Evolutionary conservation across 2,888 invertebrate species (phyloP).

Genomic region (Boloria selene): DNA sequence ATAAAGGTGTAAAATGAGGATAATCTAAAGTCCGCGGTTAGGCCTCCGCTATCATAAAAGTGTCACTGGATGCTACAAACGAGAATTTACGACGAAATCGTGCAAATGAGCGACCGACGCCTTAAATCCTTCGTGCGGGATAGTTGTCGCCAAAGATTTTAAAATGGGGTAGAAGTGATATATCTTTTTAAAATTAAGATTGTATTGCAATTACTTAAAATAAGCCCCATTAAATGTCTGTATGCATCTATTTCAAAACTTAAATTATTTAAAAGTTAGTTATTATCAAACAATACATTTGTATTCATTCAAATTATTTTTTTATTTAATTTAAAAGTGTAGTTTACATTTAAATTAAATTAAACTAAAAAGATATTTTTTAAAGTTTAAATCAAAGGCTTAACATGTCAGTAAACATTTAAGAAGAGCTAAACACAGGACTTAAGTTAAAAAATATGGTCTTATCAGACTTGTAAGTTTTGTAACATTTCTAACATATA

Average conservation of each 20-base stretch:
- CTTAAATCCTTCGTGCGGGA: slow-evolving; percentile 65
- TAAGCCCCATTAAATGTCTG: neutral
- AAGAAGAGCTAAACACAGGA: too few species aligned
- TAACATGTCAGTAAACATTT: too few species aligned
- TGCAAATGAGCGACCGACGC: slow-evolving; percentile 74
- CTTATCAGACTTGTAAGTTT: too few species aligned
- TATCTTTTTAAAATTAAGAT: neutral
- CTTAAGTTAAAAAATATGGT: too few species aligned
- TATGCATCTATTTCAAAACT: too few species aligned
- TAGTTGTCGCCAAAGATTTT: slow-evolving; percentile 51
- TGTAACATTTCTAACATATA: neutral
- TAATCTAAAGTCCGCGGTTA: slow-evolving; percentile 34
- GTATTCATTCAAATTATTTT: too few species aligned
- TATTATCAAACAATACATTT: too few species aligned
- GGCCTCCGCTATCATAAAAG: slow-evolving; percentile 70
- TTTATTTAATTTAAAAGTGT: too few species aligned
- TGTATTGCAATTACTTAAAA: neutral
- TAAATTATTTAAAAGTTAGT: too few species aligned
- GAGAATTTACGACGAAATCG: slow-evolving; percentile 71
- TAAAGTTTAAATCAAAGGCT: too few species aligned
- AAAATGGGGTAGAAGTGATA: neutral
- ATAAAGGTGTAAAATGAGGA: slow-evolving; percentile 29
- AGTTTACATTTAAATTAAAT: too few species aligned
- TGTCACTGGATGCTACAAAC: slow-evolving; percentile 74
- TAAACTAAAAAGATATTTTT: too few species aligned